Evolutionary conservation across 2,113 vertebrate genomes (phyloP).

Genomic region (Axis porcinus): DNA sequence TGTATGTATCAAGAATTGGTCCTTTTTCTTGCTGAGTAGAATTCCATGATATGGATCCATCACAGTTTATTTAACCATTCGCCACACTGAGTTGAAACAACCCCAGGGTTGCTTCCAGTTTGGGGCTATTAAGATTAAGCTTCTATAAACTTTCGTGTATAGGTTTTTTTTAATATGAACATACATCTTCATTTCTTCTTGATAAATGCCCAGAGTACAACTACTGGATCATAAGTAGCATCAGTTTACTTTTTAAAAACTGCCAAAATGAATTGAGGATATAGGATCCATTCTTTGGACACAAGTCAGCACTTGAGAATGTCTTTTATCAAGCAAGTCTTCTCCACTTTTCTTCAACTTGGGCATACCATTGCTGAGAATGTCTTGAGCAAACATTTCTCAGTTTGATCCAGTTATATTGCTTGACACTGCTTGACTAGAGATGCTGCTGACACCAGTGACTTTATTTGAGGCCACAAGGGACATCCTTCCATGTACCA

Average conservation of each 20-base stretch:
- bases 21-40: not conserved
- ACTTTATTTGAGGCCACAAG: not conserved
- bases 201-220: not conserved
- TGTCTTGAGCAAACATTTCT: not conserved
- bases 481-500: not conserved
- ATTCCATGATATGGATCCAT: not conserved
- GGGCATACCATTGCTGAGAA: not conserved
- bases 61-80: not conserved
- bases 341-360: not conserved
- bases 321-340: not conserved
- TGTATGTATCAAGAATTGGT: not conserved
- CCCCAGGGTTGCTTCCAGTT: not conserved
- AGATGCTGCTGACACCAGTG: not conserved
- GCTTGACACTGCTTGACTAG: not conserved
- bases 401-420: not conserved
- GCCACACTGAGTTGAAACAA: not conserved
- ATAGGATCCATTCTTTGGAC: not conserved
- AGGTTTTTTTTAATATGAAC: not conserved
- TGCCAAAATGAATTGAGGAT: not conserved
- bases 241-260: not conserved
- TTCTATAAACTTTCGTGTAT: not conserved
- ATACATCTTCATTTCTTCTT: not conserved
- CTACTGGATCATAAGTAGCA: not conserved
- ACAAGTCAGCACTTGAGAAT: not conserved
- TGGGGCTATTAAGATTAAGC: not conserved